A percentile compares a stretch with the other conserved stretches of the same genome.
These are phyloP conservation scores for Nyctereutes procyonoides DNA, from an alignment of 2,113 vertebrate species.

Conservation along the genomic window DNA sequence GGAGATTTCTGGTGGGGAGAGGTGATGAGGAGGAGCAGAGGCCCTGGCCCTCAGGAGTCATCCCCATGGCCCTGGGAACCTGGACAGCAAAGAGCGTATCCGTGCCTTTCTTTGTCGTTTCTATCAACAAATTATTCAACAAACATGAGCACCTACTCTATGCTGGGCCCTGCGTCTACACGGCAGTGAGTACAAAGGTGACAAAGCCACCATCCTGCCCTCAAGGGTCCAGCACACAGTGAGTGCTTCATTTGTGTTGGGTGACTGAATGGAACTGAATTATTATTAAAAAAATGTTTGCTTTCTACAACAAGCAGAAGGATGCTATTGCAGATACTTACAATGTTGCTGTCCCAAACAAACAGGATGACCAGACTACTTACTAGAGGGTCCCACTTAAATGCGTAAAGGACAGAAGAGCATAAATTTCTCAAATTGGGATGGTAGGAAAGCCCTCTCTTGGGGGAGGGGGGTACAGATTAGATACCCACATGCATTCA, in stretches of 20 bases:
- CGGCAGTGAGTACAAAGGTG: not conserved
- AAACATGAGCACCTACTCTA: not conserved
- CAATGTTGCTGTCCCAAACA: not conserved
- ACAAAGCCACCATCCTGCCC: not conserved
- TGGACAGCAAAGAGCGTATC: not conserved
- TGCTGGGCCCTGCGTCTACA: not conserved
- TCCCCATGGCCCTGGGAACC: not conserved
- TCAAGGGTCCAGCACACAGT: not conserved
- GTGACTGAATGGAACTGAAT: not conserved
- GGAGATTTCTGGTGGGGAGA: constrained; percentile 24
- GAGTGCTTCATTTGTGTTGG: not conserved
- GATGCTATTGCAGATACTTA: not conserved
- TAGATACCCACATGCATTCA: not conserved
- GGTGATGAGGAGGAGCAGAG: not conserved
- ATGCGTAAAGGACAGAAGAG: not conserved
- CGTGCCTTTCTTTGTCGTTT: not conserved
- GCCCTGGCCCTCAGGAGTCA: not conserved
- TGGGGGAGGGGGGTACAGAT: no score
- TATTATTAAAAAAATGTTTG: not conserved
- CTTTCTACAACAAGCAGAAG: constrained; percentile 11
- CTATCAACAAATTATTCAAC: not conserved
- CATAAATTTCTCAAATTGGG: not conserved
- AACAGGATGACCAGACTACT: not conserved
- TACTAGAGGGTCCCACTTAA: accelerated
- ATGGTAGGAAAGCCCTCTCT: not conserved